These are phyloP conservation scores for Tauraco hartlaubi DNA, from an alignment of 2,797 vertebrate species.

Conservation along the genomic window DNA sequence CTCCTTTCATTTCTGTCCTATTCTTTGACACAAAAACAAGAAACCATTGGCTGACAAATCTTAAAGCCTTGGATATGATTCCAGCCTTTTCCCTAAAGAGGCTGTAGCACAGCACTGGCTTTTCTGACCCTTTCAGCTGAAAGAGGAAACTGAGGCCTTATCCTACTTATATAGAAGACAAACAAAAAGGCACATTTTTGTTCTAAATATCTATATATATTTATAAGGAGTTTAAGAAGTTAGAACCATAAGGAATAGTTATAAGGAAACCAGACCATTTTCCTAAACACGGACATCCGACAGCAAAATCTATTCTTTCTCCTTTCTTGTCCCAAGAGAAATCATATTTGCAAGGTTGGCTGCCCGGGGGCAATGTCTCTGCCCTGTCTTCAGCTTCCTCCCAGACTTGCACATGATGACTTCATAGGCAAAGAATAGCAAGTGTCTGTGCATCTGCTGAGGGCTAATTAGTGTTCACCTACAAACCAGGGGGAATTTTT, in stretches of 20 bases:
- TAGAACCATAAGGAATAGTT: neutral
- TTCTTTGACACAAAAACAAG: neutral
- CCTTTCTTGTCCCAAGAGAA: neutral
- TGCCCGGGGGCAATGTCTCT: neutral
- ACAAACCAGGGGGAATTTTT: neutral
- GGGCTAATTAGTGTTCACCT: neutral
- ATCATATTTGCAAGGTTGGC: neutral
- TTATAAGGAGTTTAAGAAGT: neutral
- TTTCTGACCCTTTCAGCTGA: neutral
- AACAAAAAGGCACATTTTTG: neutral
- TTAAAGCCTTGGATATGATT: neutral
- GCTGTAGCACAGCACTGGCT: neutral
- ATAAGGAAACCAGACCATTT: neutral
- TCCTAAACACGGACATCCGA: neutral
- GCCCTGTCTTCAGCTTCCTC: neutral
- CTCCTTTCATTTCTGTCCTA: neutral
- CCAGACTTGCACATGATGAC: neutral
- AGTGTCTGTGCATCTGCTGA: neutral
- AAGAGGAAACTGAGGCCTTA: neutral
- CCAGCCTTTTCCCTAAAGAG: neutral
- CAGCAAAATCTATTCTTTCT: neutral
- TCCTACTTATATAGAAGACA: neutral
- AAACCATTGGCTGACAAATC: neutral
- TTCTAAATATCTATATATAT: neutral
- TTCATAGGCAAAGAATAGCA: neutral